Evolutionary conservation across 2,888 invertebrate species (phyloP).

Genomic region (Cotesia congregata): DNA sequence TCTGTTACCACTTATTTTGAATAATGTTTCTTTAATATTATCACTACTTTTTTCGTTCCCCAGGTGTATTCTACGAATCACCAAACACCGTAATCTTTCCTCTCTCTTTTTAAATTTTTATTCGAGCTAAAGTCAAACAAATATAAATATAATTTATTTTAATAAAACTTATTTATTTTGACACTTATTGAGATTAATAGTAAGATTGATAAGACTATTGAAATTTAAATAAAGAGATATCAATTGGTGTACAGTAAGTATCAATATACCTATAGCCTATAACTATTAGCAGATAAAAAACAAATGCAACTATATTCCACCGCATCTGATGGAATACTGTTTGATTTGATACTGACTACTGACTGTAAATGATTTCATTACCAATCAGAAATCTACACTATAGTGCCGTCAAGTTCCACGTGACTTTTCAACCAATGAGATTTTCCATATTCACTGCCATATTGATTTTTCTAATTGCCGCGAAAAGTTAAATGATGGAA

Average conservation of each 20-base stretch:
- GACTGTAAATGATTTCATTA: background rate
- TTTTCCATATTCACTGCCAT: background rate
- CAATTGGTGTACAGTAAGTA: background rate
- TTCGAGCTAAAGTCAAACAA: constrained; percentile 8
- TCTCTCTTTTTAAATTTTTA: background rate
- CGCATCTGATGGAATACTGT: constrained; percentile 30
- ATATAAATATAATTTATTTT: background rate
- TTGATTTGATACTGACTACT: background rate
- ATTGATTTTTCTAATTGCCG: background rate
- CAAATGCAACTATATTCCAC: constrained; percentile 36
- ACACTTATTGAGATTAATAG: background rate
- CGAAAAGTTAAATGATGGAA: background rate
- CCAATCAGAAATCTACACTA: constrained; percentile 28
- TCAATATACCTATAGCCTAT: background rate
- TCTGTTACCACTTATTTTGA: background rate
- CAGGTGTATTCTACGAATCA: constrained; percentile 17
- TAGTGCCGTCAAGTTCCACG: constrained; percentile 13
- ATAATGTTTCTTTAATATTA: background rate
- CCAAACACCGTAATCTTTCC: background rate
- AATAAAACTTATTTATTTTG: background rate
- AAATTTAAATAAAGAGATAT: background rate
- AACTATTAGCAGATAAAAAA: constrained; percentile 11
- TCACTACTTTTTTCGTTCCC: background rate
- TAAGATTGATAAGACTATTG: background rate
- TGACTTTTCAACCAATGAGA: constrained; percentile 29